phyloP scores from a whole-genome alignment of 2,797 vertebrate genomes.

The Rhyacichthys aspro region DNA sequence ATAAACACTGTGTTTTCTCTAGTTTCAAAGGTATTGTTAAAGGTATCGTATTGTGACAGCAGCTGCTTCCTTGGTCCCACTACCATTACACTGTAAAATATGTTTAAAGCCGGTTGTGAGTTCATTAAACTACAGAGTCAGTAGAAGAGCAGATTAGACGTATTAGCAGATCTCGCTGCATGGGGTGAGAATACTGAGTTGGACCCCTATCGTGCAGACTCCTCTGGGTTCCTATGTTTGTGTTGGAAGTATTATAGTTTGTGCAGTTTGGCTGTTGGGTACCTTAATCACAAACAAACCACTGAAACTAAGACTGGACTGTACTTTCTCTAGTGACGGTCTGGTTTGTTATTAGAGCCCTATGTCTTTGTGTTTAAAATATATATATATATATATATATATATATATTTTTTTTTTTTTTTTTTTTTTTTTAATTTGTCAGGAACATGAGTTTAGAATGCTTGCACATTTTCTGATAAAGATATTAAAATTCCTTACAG shows the following conservation, averaged over 20 bases:
- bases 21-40: not conserved
- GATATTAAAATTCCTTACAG: not conserved
- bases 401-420: no score
- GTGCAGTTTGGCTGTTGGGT: conserved; percentile 31
- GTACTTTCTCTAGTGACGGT: not conserved
- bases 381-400: no score
- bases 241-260: conserved; percentile 46
- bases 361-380: not conserved
- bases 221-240: conserved; percentile 46
- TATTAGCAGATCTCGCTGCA: conserved; percentile 57
- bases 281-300: conserved; percentile 36
- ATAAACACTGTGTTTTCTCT: not conserved
- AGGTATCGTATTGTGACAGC: no score
- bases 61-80: no score
- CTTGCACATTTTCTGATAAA: no score
- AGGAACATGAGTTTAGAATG: no score
- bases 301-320: conserved; percentile 5
- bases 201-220: conserved; percentile 39
- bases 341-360: not conserved
- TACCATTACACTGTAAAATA: not conserved
- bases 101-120: conserved; percentile 34
- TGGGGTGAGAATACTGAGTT: conserved; percentile 51
- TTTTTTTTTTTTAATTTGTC: no score
- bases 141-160: conserved; percentile 67
- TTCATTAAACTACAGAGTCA: conserved; percentile 41